phyloP scores from a whole-genome alignment of 1,140 invertebrate genomes.

The Rhopalosiphum padi region DNA sequence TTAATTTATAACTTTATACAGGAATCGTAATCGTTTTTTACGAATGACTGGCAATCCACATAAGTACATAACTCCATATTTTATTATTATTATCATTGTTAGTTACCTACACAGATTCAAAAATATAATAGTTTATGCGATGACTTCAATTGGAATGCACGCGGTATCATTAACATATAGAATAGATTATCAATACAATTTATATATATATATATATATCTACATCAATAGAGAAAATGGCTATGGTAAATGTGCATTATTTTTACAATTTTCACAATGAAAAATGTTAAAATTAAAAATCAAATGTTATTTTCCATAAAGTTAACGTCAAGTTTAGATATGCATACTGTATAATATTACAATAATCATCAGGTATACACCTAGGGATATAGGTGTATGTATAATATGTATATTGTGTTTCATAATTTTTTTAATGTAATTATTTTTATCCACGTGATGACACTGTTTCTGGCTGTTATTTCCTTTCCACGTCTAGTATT shows the following conservation, averaged over 20 bases:
- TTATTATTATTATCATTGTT: not conserved
- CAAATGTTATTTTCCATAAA: not conserved
- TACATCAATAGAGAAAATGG: not conserved
- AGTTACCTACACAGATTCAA: not conserved
- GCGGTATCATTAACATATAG: not conserved
- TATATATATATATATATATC: not conserved
- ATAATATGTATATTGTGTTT: not conserved
- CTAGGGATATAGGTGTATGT: not conserved
- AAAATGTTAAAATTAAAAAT: not conserved
- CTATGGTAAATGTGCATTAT: not conserved
- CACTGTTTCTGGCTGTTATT: not conserved
- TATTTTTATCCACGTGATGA: not conserved
- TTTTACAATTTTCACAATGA: not conserved
- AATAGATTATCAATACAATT: not conserved
- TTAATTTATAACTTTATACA: not conserved
- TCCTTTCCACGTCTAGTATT: conserved; percentile 9
- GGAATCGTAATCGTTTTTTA: not conserved
- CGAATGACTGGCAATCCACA: not conserved
- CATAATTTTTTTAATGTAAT: conserved; percentile 4
- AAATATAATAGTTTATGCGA: not conserved
- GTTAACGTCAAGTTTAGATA: not conserved
- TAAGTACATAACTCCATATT: not conserved
- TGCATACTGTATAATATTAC: not conserved
- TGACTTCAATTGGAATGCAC: not conserved
- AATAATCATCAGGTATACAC: not conserved